Conservation (phyloP, 2,888 invertebrate species). For the Gymnosoma rotundatum region DNA sequence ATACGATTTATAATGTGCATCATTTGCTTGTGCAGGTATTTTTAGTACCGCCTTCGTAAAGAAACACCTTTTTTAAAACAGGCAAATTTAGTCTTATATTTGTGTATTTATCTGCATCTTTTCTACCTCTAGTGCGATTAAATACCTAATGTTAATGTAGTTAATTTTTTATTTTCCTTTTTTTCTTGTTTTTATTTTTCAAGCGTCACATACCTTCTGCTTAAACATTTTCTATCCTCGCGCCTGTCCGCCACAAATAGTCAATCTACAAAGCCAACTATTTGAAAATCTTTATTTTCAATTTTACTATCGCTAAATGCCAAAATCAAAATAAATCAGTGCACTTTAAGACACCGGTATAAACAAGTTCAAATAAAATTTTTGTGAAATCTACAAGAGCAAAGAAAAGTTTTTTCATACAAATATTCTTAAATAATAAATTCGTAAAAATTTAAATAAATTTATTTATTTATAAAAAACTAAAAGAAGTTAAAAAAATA, state of each 20-base stretch:
- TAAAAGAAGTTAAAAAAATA: background rate
- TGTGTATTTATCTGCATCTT: background rate
- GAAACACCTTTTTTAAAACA: background rate
- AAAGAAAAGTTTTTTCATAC: background rate
- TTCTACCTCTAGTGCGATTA: slow-evolving; percentile 36
- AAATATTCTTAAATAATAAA: slow-evolving; percentile 1
- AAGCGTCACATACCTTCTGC: slow-evolving; percentile 18
- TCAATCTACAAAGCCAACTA: background rate
- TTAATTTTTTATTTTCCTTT: slow-evolving; percentile 39
- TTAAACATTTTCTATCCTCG: slow-evolving; percentile 10
- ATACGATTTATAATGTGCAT: no score
- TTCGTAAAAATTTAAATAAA: background rate
- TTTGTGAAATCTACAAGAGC: background rate
- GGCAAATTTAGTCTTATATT: background rate
- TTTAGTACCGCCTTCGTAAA: background rate
- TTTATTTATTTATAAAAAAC: background rate
- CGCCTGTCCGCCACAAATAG: slow-evolving; percentile 4
- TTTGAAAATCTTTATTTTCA: slow-evolving; percentile 9
- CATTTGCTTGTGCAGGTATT: background rate
- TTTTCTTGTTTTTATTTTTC: background rate
- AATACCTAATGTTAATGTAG: slow-evolving; percentile 1
- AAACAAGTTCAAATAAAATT: slow-evolving; percentile 40
- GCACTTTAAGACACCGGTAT: slow-evolving; percentile 65
- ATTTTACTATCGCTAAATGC: slow-evolving; percentile 22
- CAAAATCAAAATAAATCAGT: slow-evolving; percentile 68